Evolutionary conservation across 35 echinoderm and acorn worm genomes (phyloP).

Genomic region (Apostichopus parvimensis): DNA sequence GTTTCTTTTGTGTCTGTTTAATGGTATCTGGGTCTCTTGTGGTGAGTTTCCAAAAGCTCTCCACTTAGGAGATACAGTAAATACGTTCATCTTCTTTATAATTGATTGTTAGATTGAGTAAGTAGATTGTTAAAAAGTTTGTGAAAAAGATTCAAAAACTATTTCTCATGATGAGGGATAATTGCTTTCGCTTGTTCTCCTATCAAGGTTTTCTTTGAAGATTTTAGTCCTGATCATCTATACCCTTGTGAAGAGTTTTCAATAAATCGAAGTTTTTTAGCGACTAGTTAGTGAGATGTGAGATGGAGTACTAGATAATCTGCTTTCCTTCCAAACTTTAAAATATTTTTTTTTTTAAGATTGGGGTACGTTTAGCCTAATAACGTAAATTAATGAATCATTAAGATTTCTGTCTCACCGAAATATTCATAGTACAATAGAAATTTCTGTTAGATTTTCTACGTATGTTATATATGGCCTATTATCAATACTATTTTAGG

Average conservation of each 20-base stretch:
- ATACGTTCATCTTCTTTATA: not conserved
- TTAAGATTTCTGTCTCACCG: too few species aligned
- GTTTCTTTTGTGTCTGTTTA: not conserved
- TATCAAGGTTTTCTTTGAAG: not conserved
- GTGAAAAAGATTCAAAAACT: not conserved
- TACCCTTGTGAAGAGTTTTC: not conserved
- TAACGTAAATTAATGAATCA: too few species aligned
- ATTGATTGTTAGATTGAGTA: slow-evolving; percentile 30
- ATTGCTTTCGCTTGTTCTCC: slow-evolving; percentile 12
- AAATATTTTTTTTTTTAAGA: too few species aligned
- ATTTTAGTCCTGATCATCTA: not conserved
- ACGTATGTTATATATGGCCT: too few species aligned
- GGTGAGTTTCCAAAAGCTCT: not conserved
- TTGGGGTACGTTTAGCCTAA: too few species aligned
- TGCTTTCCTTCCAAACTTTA: too few species aligned
- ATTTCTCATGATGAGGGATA: slow-evolving; percentile 1
- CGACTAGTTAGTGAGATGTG: not conserved
- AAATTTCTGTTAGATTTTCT: too few species aligned
- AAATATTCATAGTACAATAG: too few species aligned
- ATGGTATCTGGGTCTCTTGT: not conserved
- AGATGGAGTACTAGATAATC: not conserved
- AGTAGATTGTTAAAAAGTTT: slow-evolving; percentile 1
- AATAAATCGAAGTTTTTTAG: not conserved
- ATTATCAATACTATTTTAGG: too few species aligned
- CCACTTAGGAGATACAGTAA: slow-evolving; percentile 4